Evolutionary conservation across 2,888 invertebrate species (phyloP).

Genomic region (Carabus problematicus): DNA sequence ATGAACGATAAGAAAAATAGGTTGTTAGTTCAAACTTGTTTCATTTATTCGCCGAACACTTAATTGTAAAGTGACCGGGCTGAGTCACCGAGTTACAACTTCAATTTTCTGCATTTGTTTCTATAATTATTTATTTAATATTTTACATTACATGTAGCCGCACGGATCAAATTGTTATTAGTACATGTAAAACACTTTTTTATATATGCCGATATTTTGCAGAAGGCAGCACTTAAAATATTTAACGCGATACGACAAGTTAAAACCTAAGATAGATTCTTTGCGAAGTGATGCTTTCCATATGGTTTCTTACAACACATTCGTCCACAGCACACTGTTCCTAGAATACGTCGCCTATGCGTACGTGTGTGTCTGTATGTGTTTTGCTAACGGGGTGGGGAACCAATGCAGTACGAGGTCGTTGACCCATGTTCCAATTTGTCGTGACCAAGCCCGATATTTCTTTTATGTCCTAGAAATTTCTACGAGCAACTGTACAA

Average conservation of each 20-base stretch:
- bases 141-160: no score
- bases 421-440: slow-evolving; percentile 15
- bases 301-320: slow-evolving; percentile 7
- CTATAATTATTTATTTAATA: no score
- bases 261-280: no score
- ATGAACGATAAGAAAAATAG: not conserved
- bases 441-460: slow-evolving; percentile 1
- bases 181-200: no score
- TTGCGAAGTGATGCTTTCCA: no score
- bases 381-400: not conserved
- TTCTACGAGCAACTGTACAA: no score
- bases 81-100: slow-evolving; percentile 1
- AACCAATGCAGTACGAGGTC: slow-evolving; percentile 5
- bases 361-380: not conserved
- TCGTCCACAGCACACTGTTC: slow-evolving; percentile 3
- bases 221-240: no score
- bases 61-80: not conserved
- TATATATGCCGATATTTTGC: no score
- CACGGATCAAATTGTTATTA: no score
- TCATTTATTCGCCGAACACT: no score
- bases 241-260: no score
- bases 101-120: not conserved
- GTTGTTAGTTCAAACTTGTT: not conserved
- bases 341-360: not conserved
- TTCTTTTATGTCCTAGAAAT: not conserved